Percentiles rank a stretch among this genome's conserved stretches.
phyloP scores from a whole-genome alignment of 1,140 invertebrate species.

The Drosophila lini region DNA sequence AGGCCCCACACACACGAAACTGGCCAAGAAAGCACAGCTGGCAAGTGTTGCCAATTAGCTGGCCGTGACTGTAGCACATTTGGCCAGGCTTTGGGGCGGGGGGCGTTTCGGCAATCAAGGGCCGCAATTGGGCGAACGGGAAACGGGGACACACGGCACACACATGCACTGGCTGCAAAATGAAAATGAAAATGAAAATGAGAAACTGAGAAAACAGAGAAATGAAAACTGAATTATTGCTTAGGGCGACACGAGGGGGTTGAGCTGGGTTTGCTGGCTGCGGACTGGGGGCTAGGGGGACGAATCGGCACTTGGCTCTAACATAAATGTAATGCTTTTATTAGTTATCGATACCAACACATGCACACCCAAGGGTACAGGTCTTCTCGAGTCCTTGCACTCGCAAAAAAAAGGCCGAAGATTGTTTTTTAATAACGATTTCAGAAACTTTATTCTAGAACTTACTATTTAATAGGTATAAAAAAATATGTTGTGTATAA shows the following conservation, averaged over 20 bases:
- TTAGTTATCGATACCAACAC: constrained; percentile 73
- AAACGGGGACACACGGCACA: constrained; percentile 17
- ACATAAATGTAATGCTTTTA: constrained; percentile 80
- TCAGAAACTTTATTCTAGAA: too few relatives aligned
- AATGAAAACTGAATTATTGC: constrained; percentile 77
- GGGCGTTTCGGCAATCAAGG: constrained; percentile 1
- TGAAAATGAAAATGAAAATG: constrained; percentile 59
- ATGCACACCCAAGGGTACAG: constrained; percentile 19
- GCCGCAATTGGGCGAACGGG: not conserved
- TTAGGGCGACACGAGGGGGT: constrained; percentile 37
- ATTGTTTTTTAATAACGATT: too few relatives aligned
- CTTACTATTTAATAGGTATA: too few relatives aligned
- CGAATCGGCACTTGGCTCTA: constrained; percentile 31
- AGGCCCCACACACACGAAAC: not conserved
- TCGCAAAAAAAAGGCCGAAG: not conserved
- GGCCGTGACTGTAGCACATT: constrained; percentile 48
- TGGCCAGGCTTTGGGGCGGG: not conserved
- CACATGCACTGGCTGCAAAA: constrained; percentile 50
- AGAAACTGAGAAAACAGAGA: constrained; percentile 56
- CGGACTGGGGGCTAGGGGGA: not conserved
- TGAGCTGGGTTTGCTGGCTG: constrained; percentile 2
- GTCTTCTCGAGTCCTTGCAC: constrained; percentile 9
- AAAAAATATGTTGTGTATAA: too few relatives aligned
- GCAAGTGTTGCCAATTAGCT: constrained; percentile 72
- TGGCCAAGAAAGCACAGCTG: constrained; percentile 18